A percentile compares a stretch with the other conserved stretches of the same genome.
phyloP scores from a whole-genome alignment of 2,797 vertebrate species.

The Syncerus caffer region DNA sequence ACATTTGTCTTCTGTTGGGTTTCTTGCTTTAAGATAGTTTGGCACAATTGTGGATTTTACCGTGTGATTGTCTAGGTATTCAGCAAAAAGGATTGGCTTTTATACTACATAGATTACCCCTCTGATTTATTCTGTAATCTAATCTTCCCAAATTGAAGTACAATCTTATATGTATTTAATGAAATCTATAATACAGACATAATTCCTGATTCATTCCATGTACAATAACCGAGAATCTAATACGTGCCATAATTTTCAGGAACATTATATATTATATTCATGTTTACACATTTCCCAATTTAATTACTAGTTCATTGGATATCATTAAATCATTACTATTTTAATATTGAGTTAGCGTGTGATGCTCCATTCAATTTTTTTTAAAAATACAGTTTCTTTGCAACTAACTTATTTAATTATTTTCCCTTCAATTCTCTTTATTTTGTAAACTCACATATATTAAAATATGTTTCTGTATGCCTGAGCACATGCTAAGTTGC shows the following conservation, averaged over 20 bases:
- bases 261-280: not conserved
- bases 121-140: not conserved
- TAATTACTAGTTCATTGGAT: not conserved
- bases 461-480: not conserved
- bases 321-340: not conserved
- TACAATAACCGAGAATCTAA: not conserved
- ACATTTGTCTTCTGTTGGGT: not conserved
- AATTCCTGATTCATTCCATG: not conserved
- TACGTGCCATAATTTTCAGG: not conserved
- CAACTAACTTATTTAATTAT: not conserved
- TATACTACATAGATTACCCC: not conserved
- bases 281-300: not conserved
- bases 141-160: not conserved
- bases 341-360: not conserved
- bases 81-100: not conserved
- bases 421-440: not conserved
- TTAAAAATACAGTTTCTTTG: not conserved
- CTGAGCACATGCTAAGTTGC: accelerated
- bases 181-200: not conserved
- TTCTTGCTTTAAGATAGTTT: not conserved
- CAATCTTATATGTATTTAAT: not conserved
- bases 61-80: not conserved
- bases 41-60: too few relatives aligned
- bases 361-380: not conserved
- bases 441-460: not conserved